Evolutionary conservation across 2,797 vertebrate species (phyloP).

Genomic region (Megalops cyprinoides): DNA sequence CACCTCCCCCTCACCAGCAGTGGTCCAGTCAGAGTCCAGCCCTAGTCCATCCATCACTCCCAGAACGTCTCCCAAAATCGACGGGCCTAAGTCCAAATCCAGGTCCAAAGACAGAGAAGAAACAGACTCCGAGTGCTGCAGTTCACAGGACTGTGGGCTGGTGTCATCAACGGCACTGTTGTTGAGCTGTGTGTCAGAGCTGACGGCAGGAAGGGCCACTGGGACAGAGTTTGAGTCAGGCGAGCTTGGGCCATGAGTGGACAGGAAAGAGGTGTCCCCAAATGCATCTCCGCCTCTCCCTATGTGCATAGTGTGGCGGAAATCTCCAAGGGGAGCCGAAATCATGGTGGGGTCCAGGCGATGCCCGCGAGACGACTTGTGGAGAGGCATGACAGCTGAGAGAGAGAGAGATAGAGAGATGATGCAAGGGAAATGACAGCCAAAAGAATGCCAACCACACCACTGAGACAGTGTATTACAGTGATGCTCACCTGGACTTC

Average conservation of each 20-base stretch:
- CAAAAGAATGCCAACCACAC: too few relatives aligned
- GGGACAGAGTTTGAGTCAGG: constrained; percentile 48
- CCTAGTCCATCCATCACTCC: constrained; percentile 85
- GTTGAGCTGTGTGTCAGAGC: constrained; percentile 48
- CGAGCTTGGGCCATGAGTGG: constrained; percentile 72
- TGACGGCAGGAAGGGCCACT: constrained; percentile 41
- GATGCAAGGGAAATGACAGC: neutral
- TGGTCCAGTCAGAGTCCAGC: constrained; percentile 58
- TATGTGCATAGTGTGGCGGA: constrained; percentile 93
- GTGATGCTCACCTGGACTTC: neutral
- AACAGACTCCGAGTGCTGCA: constrained; percentile 76
- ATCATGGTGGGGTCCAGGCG: constrained; percentile 86
- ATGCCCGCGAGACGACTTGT: constrained; percentile 81
- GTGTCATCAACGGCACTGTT: constrained; percentile 46
- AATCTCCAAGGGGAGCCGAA: constrained; percentile 84
- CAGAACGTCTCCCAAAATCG: constrained; percentile 88
- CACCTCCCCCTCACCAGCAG: constrained; percentile 50
- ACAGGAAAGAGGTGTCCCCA: constrained; percentile 91
- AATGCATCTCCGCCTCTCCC: constrained; percentile 90
- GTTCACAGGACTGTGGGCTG: constrained; percentile 50
- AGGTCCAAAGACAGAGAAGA: constrained; percentile 79
- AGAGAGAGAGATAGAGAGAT: constrained; percentile 36
- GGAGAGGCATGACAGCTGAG: constrained; percentile 81
- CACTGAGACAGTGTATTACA: neutral
- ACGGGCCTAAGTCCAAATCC: constrained; percentile 88